Conservation (phyloP, 2,888 invertebrate genomes). For the Pachycephus smyrnensis region DNA sequence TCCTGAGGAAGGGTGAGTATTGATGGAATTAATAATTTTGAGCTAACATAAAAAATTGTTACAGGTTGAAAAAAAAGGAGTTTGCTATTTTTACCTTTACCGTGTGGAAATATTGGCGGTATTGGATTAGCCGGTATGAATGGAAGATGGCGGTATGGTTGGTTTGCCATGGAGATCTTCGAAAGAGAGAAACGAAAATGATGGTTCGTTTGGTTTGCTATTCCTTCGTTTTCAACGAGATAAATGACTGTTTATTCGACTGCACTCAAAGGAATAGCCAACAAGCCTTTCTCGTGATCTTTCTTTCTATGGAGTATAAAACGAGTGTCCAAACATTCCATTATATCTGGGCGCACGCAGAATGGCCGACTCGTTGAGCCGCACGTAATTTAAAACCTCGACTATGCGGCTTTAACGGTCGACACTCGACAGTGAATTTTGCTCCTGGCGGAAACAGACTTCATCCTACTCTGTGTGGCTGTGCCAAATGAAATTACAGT, state of each 20-base stretch:
- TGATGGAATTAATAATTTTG: too few relatives aligned
- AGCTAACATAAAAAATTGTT: too few relatives aligned
- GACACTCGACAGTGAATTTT: constrained; percentile 1
- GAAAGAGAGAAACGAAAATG: not conserved
- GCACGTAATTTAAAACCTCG: constrained; percentile 17
- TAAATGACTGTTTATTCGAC: constrained; percentile 41
- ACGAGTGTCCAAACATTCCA: constrained; percentile 49
- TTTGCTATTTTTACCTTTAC: too few relatives aligned
- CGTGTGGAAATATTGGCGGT: too few relatives aligned
- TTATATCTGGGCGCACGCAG: constrained; percentile 24
- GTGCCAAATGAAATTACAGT: constrained; percentile 50
- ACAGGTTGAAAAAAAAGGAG: too few relatives aligned
- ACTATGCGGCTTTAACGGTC: constrained; percentile 17
- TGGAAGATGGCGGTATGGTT: not conserved
- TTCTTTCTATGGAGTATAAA: constrained; percentile 7
- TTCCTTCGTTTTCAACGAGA: not conserved
- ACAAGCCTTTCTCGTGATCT: constrained; percentile 45
- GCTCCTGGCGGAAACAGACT: not conserved
- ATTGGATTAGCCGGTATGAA: too few relatives aligned
- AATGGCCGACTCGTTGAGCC: constrained; percentile 17
- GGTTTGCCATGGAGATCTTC: not conserved
- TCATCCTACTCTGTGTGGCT: constrained; percentile 17
- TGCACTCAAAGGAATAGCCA: constrained; percentile 21
- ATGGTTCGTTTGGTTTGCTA: not conserved
- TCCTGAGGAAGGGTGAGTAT: too few relatives aligned